Conservation (phyloP, 2,113 vertebrate species). For the Dendrocopos noguchii region DNA sequence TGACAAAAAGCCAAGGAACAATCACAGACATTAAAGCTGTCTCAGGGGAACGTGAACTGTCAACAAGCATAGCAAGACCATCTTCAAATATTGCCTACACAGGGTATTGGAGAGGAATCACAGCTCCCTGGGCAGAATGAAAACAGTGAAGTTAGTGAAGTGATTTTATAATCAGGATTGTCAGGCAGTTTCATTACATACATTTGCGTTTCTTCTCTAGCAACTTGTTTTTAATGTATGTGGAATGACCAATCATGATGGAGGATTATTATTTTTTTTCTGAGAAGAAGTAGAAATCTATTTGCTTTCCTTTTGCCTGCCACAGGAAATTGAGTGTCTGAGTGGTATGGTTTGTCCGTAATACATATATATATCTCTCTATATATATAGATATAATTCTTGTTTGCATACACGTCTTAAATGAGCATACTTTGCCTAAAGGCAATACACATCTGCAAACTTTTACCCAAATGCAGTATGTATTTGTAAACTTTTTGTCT, state of each 20-base stretch:
- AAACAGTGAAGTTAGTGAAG: background rate
- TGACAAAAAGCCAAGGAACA: background rate
- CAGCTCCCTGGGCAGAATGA: background rate
- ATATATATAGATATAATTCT: background rate
- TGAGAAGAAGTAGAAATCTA: background rate
- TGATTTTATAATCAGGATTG: background rate
- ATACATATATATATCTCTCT: no score
- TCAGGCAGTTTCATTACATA: background rate
- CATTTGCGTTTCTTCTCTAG: background rate
- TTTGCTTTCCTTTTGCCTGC: background rate
- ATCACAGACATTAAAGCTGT: background rate
- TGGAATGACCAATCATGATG: background rate
- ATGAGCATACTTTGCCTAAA: background rate
- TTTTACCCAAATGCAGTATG: background rate
- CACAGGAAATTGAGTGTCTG: background rate
- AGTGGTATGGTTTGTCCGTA: background rate
- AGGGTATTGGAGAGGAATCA: background rate
- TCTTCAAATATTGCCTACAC: background rate
- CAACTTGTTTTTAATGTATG: background rate
- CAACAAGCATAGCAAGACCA: conserved; percentile 23
- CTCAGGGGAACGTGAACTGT: background rate
- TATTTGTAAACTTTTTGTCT: background rate
- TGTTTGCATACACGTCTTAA: background rate
- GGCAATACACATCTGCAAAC: background rate
- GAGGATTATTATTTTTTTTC: background rate